phyloP scores from a whole-genome alignment of 1,140 invertebrate genomes.

The Leptinotarsa lineolata region DNA sequence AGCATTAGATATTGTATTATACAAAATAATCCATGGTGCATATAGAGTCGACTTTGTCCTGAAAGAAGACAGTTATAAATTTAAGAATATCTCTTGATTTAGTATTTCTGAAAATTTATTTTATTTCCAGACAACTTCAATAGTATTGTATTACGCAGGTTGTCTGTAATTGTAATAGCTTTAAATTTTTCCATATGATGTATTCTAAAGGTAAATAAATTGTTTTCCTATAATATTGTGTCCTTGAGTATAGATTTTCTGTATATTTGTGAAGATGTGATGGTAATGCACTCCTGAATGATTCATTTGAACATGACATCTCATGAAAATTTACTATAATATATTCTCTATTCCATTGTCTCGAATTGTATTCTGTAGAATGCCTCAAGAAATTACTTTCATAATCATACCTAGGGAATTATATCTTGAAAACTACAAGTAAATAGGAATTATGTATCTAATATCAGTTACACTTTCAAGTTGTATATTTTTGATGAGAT shows the following conservation, averaged over 20 bases:
- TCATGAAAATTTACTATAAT: not conserved
- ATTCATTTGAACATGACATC: not conserved
- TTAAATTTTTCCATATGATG: conserved; percentile 50
- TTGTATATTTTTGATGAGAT: too few species aligned
- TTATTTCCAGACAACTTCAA: conserved; percentile 34
- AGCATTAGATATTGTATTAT: conserved; percentile 16
- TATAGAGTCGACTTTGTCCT: conserved; percentile 11
- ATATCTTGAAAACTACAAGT: too few species aligned
- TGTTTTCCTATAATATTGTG: conserved; percentile 47
- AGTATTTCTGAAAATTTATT: conserved; percentile 28
- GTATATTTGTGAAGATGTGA: not conserved
- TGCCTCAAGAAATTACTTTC: too few species aligned
- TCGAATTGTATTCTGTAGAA: too few species aligned
- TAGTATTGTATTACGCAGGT: conserved; percentile 35
- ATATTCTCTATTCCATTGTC: too few species aligned
- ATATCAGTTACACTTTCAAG: too few species aligned
- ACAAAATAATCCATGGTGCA: conserved; percentile 16
- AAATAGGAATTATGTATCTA: too few species aligned
- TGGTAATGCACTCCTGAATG: not conserved
- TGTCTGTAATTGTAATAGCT: conserved; percentile 49
- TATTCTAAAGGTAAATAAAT: conserved; percentile 49
- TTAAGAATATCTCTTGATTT: conserved; percentile 28
- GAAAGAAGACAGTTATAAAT: conserved; percentile 27
- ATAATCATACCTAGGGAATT: too few species aligned
- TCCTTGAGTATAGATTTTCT: not conserved